Evolutionary conservation across 2,797 vertebrate species (phyloP), one percentile per base, ranked within the genome.

Genomic region (Manis crassicaudata): DNA sequence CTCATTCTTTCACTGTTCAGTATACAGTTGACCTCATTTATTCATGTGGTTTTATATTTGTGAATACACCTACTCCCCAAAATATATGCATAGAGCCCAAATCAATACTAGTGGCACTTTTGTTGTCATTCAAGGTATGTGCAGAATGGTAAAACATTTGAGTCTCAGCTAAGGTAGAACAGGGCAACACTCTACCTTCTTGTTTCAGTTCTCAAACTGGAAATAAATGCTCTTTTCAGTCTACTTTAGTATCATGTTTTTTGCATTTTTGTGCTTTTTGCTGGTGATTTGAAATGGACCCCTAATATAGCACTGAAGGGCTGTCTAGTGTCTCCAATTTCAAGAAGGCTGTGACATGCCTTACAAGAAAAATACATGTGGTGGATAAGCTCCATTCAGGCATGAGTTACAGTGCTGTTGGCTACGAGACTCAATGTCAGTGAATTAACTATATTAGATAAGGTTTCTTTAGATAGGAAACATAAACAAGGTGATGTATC

Each of bases 381-480:
- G 60, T 73, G 72, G 16, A n/a, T 43, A 86, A 67, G 5, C n/a
- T 87, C 52, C 8, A 11, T 32, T 82, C 11, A 76, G 62, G 10
- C n/a, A 50, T 77, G 54, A 68, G 29, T n/a, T 77, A 72, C 2
- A 87, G 16, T 75, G 52, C 29, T n/a, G 3, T 21, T 85, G 27
- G 67, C 14, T 37, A 56, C 5, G 5, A 46, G 29, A 35, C 43
- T 83, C 32, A 62, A 76, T 40, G 17, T 88, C 73, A 90, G 93
- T 68, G 9, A 79, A 80, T 83, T 85, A 73, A 76, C 18, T 18
- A n/a, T 46, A 58, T 43, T 82, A 94, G n/a, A 68, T 81, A 93
- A 77, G 37, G 6, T 58, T 5, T 56, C 63, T 73, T 93, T 92
- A 88, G 89, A 79, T 2, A 93, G 81, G 81, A 93, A 96, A 96